Evolutionary conservation across 2,888 invertebrate genomes (phyloP).

Genomic region (Macaria notata): DNA sequence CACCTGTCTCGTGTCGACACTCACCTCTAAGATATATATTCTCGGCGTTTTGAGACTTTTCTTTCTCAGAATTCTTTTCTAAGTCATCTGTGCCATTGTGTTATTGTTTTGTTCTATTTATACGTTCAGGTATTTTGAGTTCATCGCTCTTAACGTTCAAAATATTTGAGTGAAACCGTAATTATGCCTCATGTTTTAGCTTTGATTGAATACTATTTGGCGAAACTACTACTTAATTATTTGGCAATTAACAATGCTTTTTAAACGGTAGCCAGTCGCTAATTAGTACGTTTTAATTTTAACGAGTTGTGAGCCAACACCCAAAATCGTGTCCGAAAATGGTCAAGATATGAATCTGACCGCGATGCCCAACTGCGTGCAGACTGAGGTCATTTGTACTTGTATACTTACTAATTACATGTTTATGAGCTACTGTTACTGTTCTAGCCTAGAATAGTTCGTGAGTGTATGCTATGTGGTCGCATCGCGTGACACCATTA

Average conservation of each 20-base stretch:
- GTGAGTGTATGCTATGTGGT: neutral
- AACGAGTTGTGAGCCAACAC: constrained; percentile 17
- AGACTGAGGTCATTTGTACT: constrained; percentile 1
- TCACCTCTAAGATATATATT: neutral
- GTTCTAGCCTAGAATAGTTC: neutral
- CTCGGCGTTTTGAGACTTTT: neutral
- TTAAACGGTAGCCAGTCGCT: constrained; percentile 6
- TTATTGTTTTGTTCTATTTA: neutral
- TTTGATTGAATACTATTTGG: neutral
- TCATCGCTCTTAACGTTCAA: neutral
- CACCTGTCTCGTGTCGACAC: constrained; percentile 16
- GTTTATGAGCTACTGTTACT: too few relatives aligned
- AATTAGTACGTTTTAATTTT: constrained; percentile 10
- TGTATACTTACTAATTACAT: too few relatives aligned
- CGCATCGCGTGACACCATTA: constrained; percentile 1
- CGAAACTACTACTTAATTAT: neutral
- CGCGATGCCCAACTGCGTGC: constrained; percentile 13
- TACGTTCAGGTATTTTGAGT: neutral
- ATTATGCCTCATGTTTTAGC: too few relatives aligned
- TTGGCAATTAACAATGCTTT: constrained; percentile 1
- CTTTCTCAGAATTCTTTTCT: constrained; percentile 2
- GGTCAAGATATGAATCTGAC: constrained; percentile 25
- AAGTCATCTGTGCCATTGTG: neutral
- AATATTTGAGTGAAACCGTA: too few relatives aligned
- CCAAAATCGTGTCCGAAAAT: constrained; percentile 14